These are phyloP conservation scores for Falco columbarius DNA, from an alignment of 2,797 vertebrate genomes.

Conservation along the genomic window DNA sequence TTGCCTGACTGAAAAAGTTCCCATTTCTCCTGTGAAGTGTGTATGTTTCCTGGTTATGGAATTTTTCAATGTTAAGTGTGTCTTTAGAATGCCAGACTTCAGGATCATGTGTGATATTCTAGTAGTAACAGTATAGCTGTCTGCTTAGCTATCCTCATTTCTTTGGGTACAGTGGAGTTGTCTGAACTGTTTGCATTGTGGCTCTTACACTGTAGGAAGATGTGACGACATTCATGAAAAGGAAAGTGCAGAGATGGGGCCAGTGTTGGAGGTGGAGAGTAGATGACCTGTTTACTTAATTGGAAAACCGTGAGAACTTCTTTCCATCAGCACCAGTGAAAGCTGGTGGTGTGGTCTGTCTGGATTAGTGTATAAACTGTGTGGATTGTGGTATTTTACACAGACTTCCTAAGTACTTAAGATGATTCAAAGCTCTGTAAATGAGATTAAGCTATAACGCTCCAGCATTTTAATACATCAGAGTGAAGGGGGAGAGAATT, in stretches of 20 bases:
- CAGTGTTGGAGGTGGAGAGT: not conserved
- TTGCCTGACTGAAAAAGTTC: not conserved
- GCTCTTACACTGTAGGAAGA: not conserved
- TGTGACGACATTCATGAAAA: rapidly evolving
- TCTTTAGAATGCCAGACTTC: not conserved
- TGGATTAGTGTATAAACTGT: constrained; percentile 36
- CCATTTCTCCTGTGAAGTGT: not conserved
- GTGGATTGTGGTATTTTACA: constrained; percentile 51
- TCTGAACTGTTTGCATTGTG: not conserved
- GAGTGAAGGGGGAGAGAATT: constrained; percentile 3
- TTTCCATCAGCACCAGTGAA: not conserved
- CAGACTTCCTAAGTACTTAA: constrained; percentile 56
- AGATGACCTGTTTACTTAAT: not conserved
- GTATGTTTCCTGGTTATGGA: not conserved
- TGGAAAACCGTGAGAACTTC: not conserved
- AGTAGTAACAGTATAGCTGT: not conserved
- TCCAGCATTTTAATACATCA: constrained; percentile 53
- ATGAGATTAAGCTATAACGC: constrained; percentile 61
- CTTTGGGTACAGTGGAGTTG: not conserved
- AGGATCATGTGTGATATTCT: not conserved
- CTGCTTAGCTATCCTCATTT: not conserved
- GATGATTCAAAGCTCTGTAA: constrained; percentile 64
- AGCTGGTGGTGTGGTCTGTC: not conserved
- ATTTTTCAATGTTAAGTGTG: not conserved
- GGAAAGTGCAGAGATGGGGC: not conserved